Evolutionary conservation across 2,797 vertebrate species (phyloP).

Genomic region (Bothrops alternatus): DNA sequence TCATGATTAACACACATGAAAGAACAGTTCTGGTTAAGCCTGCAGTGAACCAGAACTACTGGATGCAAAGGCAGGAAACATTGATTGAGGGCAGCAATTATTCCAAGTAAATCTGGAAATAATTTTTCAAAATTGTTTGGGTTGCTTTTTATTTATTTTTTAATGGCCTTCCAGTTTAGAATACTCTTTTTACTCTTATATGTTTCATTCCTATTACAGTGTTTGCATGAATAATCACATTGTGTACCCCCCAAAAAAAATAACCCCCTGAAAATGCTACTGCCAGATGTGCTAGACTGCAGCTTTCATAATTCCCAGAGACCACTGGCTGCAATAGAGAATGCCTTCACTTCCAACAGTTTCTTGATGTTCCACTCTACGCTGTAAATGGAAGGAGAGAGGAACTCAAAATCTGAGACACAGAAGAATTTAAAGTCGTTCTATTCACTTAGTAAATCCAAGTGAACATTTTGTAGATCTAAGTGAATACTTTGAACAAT

Average conservation of each 20-base stretch:
- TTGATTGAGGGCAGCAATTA: neutral
- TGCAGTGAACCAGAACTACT: neutral
- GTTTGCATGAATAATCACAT: neutral
- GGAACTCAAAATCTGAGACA: neutral
- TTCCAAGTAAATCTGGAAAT: conserved; percentile 6
- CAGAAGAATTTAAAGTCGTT: neutral
- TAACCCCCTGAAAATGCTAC: neutral
- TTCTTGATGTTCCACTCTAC: neutral
- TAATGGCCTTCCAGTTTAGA: neutral
- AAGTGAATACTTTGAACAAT: neutral
- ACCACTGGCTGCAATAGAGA: neutral
- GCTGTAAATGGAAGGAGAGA: neutral
- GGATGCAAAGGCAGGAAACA: neutral
- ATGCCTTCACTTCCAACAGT: neutral
- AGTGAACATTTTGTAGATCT: neutral
- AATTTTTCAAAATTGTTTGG: neutral
- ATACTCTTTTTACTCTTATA: neutral
- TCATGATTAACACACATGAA: neutral
- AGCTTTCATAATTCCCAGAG: neutral
- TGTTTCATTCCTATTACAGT: neutral
- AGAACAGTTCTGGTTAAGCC: neutral
- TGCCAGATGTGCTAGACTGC: neutral
- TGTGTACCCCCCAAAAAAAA: neutral
- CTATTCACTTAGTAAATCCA: neutral
- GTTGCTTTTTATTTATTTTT: neutral